Percentiles rank a stretch among this genome's conserved stretches.
Evolutionary conservation across 2,113 vertebrate genomes (phyloP).

Genomic region (Excalfactoria chinensis): DNA sequence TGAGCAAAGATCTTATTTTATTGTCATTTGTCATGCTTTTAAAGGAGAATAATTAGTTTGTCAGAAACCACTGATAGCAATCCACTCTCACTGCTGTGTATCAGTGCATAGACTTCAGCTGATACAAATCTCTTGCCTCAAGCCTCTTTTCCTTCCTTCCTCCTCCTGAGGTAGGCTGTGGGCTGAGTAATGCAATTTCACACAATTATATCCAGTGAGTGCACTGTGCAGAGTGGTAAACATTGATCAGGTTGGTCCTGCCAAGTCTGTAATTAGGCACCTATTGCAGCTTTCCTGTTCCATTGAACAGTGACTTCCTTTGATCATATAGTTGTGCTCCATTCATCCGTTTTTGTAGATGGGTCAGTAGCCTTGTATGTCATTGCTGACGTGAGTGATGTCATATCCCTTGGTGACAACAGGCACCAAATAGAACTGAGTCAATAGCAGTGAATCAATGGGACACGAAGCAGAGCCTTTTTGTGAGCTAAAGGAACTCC

Average conservation of each 20-base stretch:
- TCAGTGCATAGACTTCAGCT: neutral
- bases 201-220: neutral
- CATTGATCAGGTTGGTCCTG: constrained; percentile 52
- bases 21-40: neutral
- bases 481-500: neutral
- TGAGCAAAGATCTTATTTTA: neutral
- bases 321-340: constrained; percentile 38
- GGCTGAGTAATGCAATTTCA: constrained; percentile 65
- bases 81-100: neutral
- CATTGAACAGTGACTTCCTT: constrained; percentile 46
- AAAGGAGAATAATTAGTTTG: neutral
- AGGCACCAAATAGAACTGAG: constrained; percentile 3
- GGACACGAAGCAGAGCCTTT: constrained; percentile 22
- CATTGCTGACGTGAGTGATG: constrained; percentile 53
- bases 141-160: constrained; percentile 61
- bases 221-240: neutral
- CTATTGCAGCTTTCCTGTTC: constrained; percentile 49
- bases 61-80: neutral
- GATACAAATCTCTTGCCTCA: constrained; percentile 55
- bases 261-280: constrained; percentile 23
- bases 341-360: constrained; percentile 5
- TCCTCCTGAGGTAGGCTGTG: constrained; percentile 39
- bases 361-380: constrained; percentile 62
- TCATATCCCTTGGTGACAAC: constrained; percentile 59
- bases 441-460: constrained; percentile 61